Conservation (phyloP, 1,140 invertebrate genomes). For the Ectropis grisescens region DNA sequence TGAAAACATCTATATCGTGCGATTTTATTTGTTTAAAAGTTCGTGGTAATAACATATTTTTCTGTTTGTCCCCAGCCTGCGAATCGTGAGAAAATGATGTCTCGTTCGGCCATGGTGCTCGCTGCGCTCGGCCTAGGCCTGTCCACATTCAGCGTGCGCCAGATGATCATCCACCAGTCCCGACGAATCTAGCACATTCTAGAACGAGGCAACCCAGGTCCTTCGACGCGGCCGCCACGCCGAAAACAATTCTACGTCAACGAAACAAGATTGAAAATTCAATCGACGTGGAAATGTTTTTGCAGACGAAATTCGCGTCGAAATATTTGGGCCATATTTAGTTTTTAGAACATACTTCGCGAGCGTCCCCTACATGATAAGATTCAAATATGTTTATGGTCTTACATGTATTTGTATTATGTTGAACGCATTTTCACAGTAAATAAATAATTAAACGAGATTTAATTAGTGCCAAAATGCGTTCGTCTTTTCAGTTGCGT, state of each 20-base stretch:
- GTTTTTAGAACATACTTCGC: too few relatives aligned
- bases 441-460: not conserved
- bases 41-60: conserved; percentile 4
- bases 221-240: not conserved
- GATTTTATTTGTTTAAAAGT: too few relatives aligned
- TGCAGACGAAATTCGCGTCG: too few relatives aligned
- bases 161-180: conserved; percentile 68
- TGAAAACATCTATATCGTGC: too few relatives aligned
- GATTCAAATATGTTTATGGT: too few relatives aligned
- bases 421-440: too few relatives aligned
- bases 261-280: too few relatives aligned
- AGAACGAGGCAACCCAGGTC: conserved; percentile 7
- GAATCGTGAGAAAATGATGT: conserved; percentile 70
- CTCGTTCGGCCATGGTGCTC: conserved; percentile 69
- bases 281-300: too few relatives aligned
- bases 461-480: conserved; percentile 3
- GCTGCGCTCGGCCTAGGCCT: conserved; percentile 71
- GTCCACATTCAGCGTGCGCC: conserved; percentile 74
- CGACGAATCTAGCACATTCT: conserved; percentile 32
- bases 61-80: conserved; percentile 48
- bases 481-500: conserved; percentile 1
- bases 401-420: too few relatives aligned
- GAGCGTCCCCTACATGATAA: too few relatives aligned
- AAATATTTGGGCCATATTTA: too few relatives aligned
- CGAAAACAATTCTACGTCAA: not conserved